Evolutionary conservation across 2,113 vertebrate genomes (phyloP), one percentile per base, ranked within the genome.

Genomic region (Gymnogyps californianus): DNA sequence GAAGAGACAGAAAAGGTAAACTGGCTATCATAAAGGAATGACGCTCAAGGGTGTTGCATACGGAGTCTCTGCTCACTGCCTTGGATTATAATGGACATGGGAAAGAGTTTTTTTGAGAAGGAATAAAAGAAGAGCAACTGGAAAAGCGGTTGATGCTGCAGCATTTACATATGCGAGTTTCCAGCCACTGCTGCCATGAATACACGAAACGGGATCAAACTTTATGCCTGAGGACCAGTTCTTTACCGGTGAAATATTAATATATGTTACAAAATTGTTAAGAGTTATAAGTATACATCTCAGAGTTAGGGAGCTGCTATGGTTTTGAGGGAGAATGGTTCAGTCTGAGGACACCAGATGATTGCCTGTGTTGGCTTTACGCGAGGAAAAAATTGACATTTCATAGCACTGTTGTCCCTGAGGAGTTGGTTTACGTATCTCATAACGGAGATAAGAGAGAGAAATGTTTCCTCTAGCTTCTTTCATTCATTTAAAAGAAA

Each of bases 11-110:
- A 13, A 9, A 19, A 32, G 25, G 20, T 6, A 7, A 17, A 31
- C 55, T 1, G 32, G 28, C 7, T 26, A 2, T 7, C 3, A 0
- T 9, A 18, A n/a, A 80, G 51, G 55, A 29, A 7, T 1, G 49
- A 3, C 13, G 42, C 6, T 28, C 11, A 5, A 6, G 83, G 66
- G 1, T 4, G 13, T 7, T 22, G 12, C 24, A 0, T 13, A 4
- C 0, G 0, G 22, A 31, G 26, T 28, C 36, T 40, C 38, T 44
- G 28, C 70, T 62, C 21, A 0, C n/a, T 42, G 3, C 26, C 54
- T 26, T 7, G 36, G 57, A 7, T 66, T 51, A 6, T 16, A 2
- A 16, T 4, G 20, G 54, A 20, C 3, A 0, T 38, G 6, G 8
- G 21, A 25, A 40, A 32, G 31, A 34, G 3, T 0, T 3, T n/a